Percentiles rank a stretch among this genome's conserved stretches.
These are phyloP conservation scores for Brachionus rubens DNA, from an alignment of 1,140 invertebrate genomes.

Conservation along the genomic window DNA sequence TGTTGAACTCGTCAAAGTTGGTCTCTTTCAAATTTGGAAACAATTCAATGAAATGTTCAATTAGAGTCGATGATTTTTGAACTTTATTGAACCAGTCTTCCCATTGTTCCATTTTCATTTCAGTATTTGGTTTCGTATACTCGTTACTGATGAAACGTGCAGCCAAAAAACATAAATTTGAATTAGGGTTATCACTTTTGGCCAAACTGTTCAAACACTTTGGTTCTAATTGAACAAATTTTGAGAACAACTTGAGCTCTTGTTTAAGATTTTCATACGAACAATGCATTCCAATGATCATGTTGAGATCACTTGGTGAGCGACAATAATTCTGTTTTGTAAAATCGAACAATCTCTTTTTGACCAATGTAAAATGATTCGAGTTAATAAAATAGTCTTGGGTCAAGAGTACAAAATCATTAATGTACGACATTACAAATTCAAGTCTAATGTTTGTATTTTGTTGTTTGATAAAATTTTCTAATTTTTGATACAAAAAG, in stretches of 20 bases:
- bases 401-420: slow-evolving; percentile 1
- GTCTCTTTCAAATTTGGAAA: not conserved
- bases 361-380: not conserved
- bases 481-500: not conserved
- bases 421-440: not conserved
- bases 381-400: not conserved
- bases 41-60: not conserved
- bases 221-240: not conserved
- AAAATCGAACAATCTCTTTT: not conserved
- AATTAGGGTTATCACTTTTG: slow-evolving; percentile 22
- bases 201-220: not conserved
- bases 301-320: not conserved
- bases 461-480: not conserved
- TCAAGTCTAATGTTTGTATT: not conserved
- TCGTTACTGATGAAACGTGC: not conserved
- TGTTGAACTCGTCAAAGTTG: slow-evolving; percentile 2
- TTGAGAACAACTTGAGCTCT: slow-evolving; percentile 9
- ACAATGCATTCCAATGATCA: not conserved
- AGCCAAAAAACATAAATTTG: slow-evolving; percentile 19
- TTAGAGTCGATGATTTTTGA: not conserved
- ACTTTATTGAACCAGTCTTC: slow-evolving; percentile 12
- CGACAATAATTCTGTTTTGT: not conserved
- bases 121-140: not conserved
- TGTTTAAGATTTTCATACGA: not conserved
- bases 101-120: slow-evolving; percentile 16